Evolutionary conservation across 2,888 invertebrate genomes (phyloP).

Genomic region (Mesoligia furuncula): DNA sequence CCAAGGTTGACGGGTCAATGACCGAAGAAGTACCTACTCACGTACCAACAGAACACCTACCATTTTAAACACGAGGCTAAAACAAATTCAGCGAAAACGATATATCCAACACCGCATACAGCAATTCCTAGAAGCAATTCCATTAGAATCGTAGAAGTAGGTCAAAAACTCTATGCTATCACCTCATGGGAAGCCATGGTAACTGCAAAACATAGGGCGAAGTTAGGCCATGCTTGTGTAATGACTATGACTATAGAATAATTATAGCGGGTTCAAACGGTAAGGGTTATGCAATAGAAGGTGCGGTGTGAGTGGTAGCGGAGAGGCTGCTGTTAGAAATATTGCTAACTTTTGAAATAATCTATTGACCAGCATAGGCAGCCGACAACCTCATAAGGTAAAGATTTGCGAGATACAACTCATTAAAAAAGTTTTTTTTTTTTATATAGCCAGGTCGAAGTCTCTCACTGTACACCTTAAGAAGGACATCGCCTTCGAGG

Average conservation of each 20-base stretch:
- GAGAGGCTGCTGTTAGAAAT: not conserved
- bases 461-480: too few relatives aligned
- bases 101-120: constrained; percentile 3
- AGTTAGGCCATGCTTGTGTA: constrained; percentile 66
- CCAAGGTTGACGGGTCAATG: not conserved
- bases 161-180: constrained; percentile 54
- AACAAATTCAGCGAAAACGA: constrained; percentile 29
- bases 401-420: not conserved
- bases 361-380: too few relatives aligned
- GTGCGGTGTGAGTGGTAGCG: constrained; percentile 64
- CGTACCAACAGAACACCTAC: not conserved
- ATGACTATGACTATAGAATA: constrained; percentile 67
- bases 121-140: constrained; percentile 39
- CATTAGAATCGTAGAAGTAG: constrained; percentile 49
- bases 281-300: constrained; percentile 74
- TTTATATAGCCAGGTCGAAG: too few relatives aligned
- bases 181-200: constrained; percentile 45
- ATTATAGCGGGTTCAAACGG: constrained; percentile 74
- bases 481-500: too few relatives aligned
- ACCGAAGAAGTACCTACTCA: not conserved
- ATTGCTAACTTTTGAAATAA: not conserved
- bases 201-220: constrained; percentile 48
- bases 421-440: not conserved
- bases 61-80: not conserved
- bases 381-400: not conserved